Evolutionary conservation across 2,797 vertebrate genomes (phyloP), one percentile per base, ranked within the genome.

Genomic region (Spinus pinus): DNA sequence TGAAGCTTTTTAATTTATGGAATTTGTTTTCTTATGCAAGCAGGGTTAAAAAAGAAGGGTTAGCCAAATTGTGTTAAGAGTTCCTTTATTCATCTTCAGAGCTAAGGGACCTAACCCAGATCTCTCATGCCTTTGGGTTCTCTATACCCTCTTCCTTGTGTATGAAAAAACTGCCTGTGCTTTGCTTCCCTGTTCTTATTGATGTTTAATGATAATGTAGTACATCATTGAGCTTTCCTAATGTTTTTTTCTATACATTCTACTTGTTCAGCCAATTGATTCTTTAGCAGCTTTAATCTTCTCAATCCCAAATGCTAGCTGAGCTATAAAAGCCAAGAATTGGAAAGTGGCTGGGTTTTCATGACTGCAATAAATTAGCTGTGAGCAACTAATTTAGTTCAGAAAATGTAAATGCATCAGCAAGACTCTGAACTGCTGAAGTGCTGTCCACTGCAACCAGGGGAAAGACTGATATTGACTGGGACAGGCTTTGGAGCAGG

Each of bases 211-310:
- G 42, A 24, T 65, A 65, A 39, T 25, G 28, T 31, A 78, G 33
- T 56, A 84, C 67, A 70, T 80, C 27, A 93, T 4, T 56, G 65
- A 86, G 58, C 17, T 77, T 80, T 82, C 50, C 61, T 89, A 74
- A 71, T 65, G 46, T 14, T 61, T 70, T 78, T 71, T 80, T 30
- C 57, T 53, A 61, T 51, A 47, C 30, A 49, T 81, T 81, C 50
- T 73, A 71, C 65, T 85, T 87, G 53, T 73, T 94, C 89, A 81
- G 42, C 27, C 77, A 53, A 93, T 62, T 78, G 80, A 56, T 62
- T 87, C 53, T 41, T 77, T 33, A 93, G 65, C 62, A 77, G 24
- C 75, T 93, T 75, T 88, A 51, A 88, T 92, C 62, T 46, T 47
- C 56, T 82, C 30, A 21, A 15, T 81, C 51, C 46, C 39, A 53